A percentile compares a stretch with the other conserved stretches of the same genome.
phyloP scores from a whole-genome alignment of 2,113 vertebrate species.

The Engystomops pustulosus region DNA sequence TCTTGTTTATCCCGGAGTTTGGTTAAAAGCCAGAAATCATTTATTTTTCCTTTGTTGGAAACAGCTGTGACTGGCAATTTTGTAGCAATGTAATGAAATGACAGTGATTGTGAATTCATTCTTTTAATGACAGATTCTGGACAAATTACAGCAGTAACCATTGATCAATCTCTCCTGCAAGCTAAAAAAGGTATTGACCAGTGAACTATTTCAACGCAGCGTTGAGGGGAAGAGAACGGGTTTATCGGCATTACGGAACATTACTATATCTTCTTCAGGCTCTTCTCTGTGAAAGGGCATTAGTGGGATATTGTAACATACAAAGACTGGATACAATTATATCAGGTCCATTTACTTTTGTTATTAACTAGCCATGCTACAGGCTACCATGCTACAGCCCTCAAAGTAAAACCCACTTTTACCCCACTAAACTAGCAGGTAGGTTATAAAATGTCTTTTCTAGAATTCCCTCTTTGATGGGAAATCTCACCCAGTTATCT shows the following conservation, averaged over 20 bases:
- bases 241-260: neutral
- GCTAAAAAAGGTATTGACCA: constrained; percentile 54
- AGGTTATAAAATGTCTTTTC: no score
- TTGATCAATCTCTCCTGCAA: constrained; percentile 51
- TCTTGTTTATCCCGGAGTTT: constrained; percentile 19
- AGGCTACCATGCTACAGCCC: no score
- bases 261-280: constrained; percentile 12
- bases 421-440: no score
- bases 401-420: no score
- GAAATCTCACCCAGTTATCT: no score
- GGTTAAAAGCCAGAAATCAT: constrained; percentile 50
- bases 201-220: constrained; percentile 20
- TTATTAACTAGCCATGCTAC: neutral
- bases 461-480: no score
- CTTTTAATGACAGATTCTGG: constrained; percentile 48
- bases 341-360: neutral
- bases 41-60: constrained; percentile 30
- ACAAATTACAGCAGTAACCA: constrained; percentile 55
- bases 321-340: neutral
- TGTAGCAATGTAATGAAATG: constrained; percentile 46
- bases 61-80: constrained; percentile 48
- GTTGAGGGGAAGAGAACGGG: neutral
- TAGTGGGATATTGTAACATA: constrained; percentile 8
- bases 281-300: neutral
- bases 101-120: constrained; percentile 54